Conservation (phyloP, 2,797 vertebrate genomes). For the Sebastes aleutianus region DNA sequence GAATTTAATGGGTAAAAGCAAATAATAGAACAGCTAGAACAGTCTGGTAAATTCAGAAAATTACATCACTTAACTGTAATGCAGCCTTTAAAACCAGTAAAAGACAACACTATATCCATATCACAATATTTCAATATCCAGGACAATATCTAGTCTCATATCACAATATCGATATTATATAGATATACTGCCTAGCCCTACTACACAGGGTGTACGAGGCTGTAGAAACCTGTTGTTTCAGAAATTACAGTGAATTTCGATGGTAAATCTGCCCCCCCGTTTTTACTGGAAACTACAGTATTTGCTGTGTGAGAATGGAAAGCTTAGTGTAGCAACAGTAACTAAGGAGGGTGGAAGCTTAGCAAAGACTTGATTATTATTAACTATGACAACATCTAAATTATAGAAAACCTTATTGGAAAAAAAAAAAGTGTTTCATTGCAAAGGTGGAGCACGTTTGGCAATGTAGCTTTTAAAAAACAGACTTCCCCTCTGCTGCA, state of each 20-base stretch:
- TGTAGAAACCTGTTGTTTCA: background rate
- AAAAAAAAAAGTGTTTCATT: background rate
- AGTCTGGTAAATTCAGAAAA: too few species aligned
- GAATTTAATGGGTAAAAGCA: too few species aligned
- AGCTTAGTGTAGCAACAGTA: background rate
- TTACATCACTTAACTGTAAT: too few species aligned
- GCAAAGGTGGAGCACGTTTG: background rate
- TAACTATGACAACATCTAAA: background rate
- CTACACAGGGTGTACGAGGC: background rate
- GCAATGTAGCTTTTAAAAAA: background rate
- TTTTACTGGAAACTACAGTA: background rate
- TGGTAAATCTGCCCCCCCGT: background rate
- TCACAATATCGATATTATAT: too few species aligned
- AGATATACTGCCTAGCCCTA: too few species aligned
- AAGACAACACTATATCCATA: too few species aligned
- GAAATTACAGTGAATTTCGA: background rate
- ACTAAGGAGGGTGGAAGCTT: background rate
- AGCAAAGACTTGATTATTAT: background rate
- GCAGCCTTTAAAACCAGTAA: too few species aligned
- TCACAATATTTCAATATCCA: too few species aligned
- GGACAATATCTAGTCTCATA: too few species aligned
- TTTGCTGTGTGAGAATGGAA: background rate
- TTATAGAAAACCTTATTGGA: background rate
- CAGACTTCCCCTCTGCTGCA: background rate
- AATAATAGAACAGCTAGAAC: too few species aligned